Conservation (phyloP, 2,113 vertebrate species). For the Oryzias celebensis region DNA sequence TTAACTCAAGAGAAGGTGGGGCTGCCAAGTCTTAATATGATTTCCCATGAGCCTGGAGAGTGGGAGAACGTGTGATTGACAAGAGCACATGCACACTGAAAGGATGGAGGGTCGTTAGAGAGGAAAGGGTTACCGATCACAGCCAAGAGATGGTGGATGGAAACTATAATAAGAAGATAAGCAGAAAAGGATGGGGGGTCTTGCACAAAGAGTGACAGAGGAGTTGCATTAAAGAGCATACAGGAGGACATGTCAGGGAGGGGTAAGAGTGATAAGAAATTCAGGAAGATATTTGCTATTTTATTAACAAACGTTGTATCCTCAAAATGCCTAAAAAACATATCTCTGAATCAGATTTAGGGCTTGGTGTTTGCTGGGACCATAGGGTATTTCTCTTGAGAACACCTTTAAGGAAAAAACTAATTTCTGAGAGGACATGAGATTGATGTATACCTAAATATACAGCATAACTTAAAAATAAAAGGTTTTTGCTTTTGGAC, state of each 20-base stretch:
- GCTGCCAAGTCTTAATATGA: conserved; percentile 71
- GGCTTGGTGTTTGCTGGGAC: conserved; percentile 19
- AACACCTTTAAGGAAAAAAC: conserved; percentile 66
- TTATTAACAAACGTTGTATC: conserved; percentile 11
- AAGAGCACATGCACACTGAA: conserved; percentile 11
- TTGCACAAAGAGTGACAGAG: neutral
- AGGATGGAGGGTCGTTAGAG: conserved; percentile 20
- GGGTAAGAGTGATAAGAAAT: conserved; percentile 35
- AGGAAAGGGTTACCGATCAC: conserved; percentile 19
- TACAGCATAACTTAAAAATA: conserved; percentile 52
- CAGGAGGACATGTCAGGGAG: neutral
- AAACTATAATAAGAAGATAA: conserved; percentile 33
- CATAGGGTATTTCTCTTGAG: conserved; percentile 51
- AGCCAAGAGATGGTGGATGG: conserved; percentile 9
- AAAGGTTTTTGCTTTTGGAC: conserved; percentile 50
- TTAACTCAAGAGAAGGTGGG: conserved; percentile 62
- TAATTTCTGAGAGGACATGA: conserved; percentile 67
- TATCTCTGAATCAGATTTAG: conserved; percentile 48
- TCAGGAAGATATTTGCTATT: conserved; percentile 16
- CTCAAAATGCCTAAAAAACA: conserved; percentile 36
- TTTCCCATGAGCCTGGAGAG: conserved; percentile 63
- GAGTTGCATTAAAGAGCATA: conserved; percentile 11
- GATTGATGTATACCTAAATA: conserved; percentile 65
- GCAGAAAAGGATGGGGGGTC: neutral
- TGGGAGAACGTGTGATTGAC: conserved; percentile 4